Conservation (phyloP, 1,140 invertebrate genomes). For the Aphelinus atriplicis region DNA sequence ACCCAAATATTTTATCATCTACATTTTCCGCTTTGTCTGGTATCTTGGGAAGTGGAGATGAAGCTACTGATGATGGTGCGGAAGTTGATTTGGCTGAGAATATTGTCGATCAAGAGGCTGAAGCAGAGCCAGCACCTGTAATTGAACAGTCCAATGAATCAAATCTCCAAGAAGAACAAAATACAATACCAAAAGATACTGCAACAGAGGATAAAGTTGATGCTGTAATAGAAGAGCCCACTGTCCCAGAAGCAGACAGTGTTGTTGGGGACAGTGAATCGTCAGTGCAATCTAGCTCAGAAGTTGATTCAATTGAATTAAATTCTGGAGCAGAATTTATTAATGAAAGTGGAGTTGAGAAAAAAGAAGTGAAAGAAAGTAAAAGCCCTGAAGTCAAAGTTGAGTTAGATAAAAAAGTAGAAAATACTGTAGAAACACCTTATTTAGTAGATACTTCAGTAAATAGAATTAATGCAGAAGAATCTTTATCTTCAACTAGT, state of each 20-base stretch:
- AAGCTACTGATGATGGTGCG: background rate
- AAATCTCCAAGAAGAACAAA: constrained; percentile 16
- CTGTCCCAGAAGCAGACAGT: background rate
- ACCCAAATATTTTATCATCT: constrained; percentile 32
- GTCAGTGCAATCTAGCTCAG: background rate
- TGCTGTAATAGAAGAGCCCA: too few species aligned
- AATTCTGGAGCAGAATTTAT: background rate
- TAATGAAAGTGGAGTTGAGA: background rate
- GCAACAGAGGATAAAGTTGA: too few species aligned
- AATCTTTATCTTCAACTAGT: background rate
- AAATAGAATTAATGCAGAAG: background rate
- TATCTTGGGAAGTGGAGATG: constrained; percentile 13
- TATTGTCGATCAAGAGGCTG: background rate
- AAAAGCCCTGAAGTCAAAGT: constrained; percentile 17
- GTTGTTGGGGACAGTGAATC: constrained; percentile 4
- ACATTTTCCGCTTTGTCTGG: constrained; percentile 19
- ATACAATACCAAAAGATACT: background rate
- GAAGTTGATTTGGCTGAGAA: constrained; percentile 7
- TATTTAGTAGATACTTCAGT: constrained; percentile 1
- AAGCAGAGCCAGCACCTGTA: constrained; percentile 5
- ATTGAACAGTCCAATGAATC: constrained; percentile 31
- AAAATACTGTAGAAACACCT: constrained; percentile 8
- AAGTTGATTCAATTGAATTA: background rate
- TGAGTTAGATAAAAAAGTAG: background rate
- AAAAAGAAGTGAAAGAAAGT: constrained; percentile 11